Conservation (phyloP, 2,888 invertebrate species). For the Anarsia innoxiella region DNA sequence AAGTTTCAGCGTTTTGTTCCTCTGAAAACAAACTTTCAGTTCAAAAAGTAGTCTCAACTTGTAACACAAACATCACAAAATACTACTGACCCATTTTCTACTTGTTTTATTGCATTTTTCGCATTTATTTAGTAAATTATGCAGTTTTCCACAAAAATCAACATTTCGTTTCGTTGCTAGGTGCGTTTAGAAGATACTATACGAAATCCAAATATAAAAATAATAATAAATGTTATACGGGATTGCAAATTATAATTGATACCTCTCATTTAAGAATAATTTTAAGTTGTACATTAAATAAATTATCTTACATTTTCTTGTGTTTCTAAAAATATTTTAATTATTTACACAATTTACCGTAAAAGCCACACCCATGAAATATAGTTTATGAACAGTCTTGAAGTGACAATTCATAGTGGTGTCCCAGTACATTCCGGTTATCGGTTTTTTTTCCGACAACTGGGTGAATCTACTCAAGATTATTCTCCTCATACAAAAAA, state of each 20-base stretch:
- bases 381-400: not conserved
- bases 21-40: slow-evolving; percentile 17
- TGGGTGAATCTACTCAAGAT: no score
- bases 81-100: slow-evolving; percentile 4
- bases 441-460: not conserved
- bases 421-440: not conserved
- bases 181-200: slow-evolving; percentile 5
- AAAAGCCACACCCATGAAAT: not conserved
- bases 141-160: slow-evolving; percentile 41
- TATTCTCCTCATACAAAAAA: no score
- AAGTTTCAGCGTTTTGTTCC: slow-evolving; percentile 59
- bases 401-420: not conserved
- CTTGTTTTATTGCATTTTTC: slow-evolving; percentile 1
- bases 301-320: not conserved
- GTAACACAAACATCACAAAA: slow-evolving; percentile 25
- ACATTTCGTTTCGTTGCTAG: slow-evolving; percentile 30
- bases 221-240: no score
- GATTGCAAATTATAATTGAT: no score
- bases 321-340: not conserved
- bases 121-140: slow-evolving; percentile 24
- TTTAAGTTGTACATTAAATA: no score
- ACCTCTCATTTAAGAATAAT: no score
- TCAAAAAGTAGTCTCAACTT: slow-evolving; percentile 4
- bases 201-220: no score
- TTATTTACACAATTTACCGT: not conserved